Conservation (phyloP, 37 sponge, comb jelly and placozoan genomes). For the Amphimedon queenslandica region DNA sequence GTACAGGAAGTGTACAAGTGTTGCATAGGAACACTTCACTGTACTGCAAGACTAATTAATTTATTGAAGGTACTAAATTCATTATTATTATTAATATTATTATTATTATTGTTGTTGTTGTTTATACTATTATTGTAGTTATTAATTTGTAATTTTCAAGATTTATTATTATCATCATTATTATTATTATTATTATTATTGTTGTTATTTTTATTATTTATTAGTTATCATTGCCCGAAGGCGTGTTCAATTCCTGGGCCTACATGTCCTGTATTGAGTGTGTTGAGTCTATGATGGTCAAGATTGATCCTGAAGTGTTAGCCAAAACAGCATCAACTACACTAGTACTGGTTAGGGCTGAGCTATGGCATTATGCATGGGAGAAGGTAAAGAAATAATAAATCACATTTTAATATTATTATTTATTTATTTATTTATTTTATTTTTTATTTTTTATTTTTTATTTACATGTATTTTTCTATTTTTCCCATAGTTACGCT, state of each 20-base stretch:
- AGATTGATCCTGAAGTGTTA: conserved; percentile 38
- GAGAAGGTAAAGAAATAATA: conserved; percentile 48
- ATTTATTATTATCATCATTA: background rate
- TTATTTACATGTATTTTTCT: background rate
- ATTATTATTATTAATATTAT: too few species aligned
- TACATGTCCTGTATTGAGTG: conserved; percentile 68
- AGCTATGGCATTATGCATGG: conserved; percentile 75
- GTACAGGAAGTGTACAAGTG: conserved; percentile 49
- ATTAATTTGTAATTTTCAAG: background rate
- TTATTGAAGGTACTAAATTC: conserved; percentile 68
- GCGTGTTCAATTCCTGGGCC: conserved; percentile 65
- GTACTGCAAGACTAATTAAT: conserved; percentile 54
- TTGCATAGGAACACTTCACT: conserved; percentile 49
- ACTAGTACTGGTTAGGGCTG: conserved; percentile 57
- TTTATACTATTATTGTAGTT: background rate
- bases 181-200: background rate
- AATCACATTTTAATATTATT: background rate
- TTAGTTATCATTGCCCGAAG: conserved; percentile 36
- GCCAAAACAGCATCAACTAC: conserved; percentile 35
- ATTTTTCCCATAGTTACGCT: conserved; percentile 24
- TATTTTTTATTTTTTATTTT: background rate
- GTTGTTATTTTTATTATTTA: background rate
- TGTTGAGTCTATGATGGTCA: conserved; percentile 46
- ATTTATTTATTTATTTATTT: background rate
- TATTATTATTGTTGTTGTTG: too few species aligned